Conservation (phyloP, 37 sponge, comb jelly and placozoan species). For the Spongilla lacustris region DNA sequence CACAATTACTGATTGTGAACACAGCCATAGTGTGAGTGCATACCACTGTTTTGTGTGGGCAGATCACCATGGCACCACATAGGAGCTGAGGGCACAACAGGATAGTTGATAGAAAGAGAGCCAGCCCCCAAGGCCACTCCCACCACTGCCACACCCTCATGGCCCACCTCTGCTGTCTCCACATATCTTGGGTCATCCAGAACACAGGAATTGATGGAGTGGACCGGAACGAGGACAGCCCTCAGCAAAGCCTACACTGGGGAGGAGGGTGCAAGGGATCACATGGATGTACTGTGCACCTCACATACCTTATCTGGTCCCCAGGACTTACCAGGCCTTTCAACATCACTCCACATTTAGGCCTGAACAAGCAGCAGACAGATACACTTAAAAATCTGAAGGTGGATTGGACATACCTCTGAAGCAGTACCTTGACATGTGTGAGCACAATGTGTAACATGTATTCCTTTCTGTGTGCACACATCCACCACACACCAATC, state of each 20-base stretch:
- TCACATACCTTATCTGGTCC: background rate
- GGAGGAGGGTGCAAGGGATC: too few species aligned
- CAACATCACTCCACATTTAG: background rate
- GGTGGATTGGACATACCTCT: constrained; percentile 8
- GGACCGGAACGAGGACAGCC: constrained; percentile 4
- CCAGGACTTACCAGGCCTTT: constrained; percentile 45
- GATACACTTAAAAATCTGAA: background rate
- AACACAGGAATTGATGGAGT: constrained; percentile 11
- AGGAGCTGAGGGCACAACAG: constrained; percentile 16
- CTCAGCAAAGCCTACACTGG: constrained; percentile 25
- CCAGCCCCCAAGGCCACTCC: background rate
- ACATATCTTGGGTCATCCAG: constrained; percentile 33
- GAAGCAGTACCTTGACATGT: constrained; percentile 28
- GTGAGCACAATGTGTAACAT: constrained; percentile 10
- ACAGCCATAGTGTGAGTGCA: background rate
- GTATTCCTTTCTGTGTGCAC: background rate
- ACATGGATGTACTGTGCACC: background rate
- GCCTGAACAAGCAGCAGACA: background rate
- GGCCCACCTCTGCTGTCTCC: constrained; percentile 18
- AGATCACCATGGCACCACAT: constrained; percentile 18
- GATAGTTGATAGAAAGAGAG: background rate
- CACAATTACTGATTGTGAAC: constrained; percentile 4
- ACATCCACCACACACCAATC: background rate
- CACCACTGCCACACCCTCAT: too few species aligned
- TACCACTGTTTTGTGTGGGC: constrained; percentile 29